phyloP scores from a whole-genome alignment of 2,113 vertebrate genomes.

The Rhabdomys dilectus region DNA sequence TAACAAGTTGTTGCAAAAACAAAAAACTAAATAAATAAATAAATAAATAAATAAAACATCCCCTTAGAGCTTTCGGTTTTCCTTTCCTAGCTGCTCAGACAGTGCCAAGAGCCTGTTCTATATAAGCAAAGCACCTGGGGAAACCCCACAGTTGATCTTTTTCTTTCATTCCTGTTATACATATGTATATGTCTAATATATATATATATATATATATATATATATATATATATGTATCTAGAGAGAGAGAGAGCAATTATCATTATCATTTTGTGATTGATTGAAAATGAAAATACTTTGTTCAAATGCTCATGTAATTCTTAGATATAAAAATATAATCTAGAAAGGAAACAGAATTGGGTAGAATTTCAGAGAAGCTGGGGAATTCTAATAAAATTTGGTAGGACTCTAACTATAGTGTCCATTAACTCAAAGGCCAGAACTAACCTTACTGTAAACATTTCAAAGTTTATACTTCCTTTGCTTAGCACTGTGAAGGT shows the following conservation, averaged over 20 bases:
- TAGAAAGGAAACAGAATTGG: background rate
- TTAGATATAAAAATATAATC: background rate
- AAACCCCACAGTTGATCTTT: background rate
- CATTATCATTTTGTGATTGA: background rate
- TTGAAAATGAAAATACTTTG: background rate
- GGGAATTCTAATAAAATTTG: background rate
- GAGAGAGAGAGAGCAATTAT: too few relatives aligned
- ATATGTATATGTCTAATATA: too few relatives aligned
- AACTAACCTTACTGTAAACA: background rate
- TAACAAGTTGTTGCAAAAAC: background rate
- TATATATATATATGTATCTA: too few relatives aligned
- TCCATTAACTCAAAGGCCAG: background rate
- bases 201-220: too few relatives aligned
- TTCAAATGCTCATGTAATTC: background rate
- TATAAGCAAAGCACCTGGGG: constrained; percentile 18
- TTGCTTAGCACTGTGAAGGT: background rate
- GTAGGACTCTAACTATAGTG: background rate
- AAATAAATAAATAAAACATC: too few relatives aligned
- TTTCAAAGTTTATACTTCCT: background rate
- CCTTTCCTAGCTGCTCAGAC: background rate
- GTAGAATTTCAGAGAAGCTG: background rate
- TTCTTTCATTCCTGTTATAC: background rate
- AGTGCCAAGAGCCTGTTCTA: background rate
- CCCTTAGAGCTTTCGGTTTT: background rate
- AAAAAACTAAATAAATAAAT: too few relatives aligned